Percentiles rank a stretch among this genome's conserved stretches.
phyloP scores from a whole-genome alignment of 2,113 vertebrate species.

The Clinocottus analis region DNA sequence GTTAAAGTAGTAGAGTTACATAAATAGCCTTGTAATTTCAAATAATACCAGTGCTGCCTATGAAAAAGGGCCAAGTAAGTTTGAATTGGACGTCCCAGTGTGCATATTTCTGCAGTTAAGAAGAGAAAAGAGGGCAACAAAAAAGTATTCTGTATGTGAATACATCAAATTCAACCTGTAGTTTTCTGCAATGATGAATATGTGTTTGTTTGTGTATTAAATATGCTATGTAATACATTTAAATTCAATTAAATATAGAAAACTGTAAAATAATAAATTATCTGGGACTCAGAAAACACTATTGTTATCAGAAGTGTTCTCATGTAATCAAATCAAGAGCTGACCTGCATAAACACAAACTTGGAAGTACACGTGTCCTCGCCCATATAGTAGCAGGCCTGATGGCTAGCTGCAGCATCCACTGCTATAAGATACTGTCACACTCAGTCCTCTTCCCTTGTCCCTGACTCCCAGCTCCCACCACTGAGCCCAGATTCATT shows the following conservation, averaged over 20 bases:
- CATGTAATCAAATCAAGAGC: conserved; percentile 10
- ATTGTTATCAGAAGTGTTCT: not conserved
- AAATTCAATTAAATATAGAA: not conserved
- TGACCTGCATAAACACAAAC: conserved; percentile 14
- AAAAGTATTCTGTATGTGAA: not conserved
- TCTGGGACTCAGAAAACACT: not conserved
- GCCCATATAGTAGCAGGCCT: conserved; percentile 14
- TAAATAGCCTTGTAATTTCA: conserved; percentile 6
- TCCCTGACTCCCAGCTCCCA: conserved; percentile 67
- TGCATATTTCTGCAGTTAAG: not conserved
- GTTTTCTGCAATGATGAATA: not conserved
- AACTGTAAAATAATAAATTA: conserved; percentile 1
- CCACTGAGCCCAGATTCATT: conserved; percentile 84
- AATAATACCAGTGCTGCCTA: not conserved
- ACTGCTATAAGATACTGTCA: conserved; percentile 65
- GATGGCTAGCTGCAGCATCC: conserved; percentile 57
- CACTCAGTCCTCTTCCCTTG: conserved; percentile 62
- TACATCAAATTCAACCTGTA: not conserved
- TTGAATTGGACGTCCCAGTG: not conserved
- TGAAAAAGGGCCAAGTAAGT: conserved; percentile 3
- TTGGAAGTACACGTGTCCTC: not conserved
- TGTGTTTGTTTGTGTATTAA: not conserved
- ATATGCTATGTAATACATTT: not conserved
- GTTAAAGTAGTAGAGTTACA: not conserved
- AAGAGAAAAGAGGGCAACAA: not conserved